Percentiles rank a stretch among this genome's conserved stretches.
phyloP scores from a whole-genome alignment of 2,797 vertebrate genomes.

The Anniella stebbinsi region DNA sequence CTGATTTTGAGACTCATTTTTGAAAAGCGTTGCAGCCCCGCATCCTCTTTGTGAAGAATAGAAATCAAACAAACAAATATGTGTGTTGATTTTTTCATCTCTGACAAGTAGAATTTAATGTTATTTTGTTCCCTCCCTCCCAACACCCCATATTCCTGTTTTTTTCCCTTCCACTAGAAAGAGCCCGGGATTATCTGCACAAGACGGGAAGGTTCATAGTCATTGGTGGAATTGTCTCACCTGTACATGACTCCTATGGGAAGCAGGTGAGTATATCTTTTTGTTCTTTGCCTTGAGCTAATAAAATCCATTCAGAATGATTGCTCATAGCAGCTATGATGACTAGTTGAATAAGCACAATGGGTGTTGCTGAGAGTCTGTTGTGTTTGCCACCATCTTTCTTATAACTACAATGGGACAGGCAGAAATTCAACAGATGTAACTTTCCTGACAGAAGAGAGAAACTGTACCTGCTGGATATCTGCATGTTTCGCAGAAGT shows the following conservation, averaged over 20 bases:
- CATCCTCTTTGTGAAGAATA: no score
- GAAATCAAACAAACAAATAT: background rate
- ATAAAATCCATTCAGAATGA: background rate
- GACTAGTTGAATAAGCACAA: background rate
- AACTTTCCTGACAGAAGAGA: background rate
- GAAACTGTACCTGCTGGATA: background rate
- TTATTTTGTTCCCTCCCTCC: background rate
- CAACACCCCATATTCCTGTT: no score
- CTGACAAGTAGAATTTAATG: background rate
- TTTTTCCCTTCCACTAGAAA: slow-evolving; percentile 81
- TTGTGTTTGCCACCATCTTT: background rate
- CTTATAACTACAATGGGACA: background rate
- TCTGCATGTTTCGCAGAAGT: background rate
- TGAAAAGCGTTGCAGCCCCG: background rate
- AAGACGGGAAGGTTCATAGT: slow-evolving; percentile 96
- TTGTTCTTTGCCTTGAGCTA: background rate
- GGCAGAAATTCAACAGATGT: background rate
- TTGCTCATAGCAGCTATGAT: background rate
- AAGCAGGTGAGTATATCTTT: slow-evolving; percentile 86
- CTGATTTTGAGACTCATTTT: background rate
- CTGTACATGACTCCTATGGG: slow-evolving; percentile 96
- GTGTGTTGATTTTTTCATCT: background rate
- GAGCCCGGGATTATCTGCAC: slow-evolving; percentile 95
- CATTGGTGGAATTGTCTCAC: slow-evolving; percentile 97
- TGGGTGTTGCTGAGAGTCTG: background rate